phyloP scores from a whole-genome alignment of 2,888 invertebrate genomes.

The Harpalus rufipes region DNA sequence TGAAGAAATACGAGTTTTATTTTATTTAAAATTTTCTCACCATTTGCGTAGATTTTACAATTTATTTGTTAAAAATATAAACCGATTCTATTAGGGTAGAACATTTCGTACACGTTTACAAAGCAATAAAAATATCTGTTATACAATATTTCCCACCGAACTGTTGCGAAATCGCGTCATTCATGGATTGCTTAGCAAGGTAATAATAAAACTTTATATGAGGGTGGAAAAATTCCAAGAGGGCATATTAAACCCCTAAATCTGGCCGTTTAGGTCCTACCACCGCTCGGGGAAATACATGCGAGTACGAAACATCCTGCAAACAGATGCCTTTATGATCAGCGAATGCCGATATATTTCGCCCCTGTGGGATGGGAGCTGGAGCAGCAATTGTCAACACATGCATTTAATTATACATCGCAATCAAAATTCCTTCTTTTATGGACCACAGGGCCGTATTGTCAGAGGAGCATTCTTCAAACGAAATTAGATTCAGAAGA shows the following conservation, averaged over 20 bases:
- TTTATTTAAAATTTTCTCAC: too few species aligned
- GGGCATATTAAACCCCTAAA: constrained; percentile 63
- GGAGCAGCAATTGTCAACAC: constrained; percentile 53
- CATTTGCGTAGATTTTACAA: too few species aligned
- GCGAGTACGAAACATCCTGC: constrained; percentile 36
- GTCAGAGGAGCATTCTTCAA: background rate
- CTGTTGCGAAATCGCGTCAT: constrained; percentile 43
- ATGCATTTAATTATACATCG: constrained; percentile 56
- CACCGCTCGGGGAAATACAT: background rate
- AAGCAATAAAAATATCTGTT: constrained; percentile 29
- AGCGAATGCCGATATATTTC: constrained; percentile 25
- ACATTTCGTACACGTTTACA: too few species aligned
- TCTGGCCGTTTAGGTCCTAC: constrained; percentile 9
- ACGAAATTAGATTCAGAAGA: background rate
- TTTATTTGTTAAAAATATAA: too few species aligned
- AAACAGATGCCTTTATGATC: constrained; percentile 58
- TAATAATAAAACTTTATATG: constrained; percentile 61
- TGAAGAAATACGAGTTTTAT: too few species aligned
- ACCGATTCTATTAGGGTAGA: too few species aligned
- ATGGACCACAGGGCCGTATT: constrained; percentile 44
- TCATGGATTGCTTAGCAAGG: constrained; percentile 42
- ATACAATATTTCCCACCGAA: constrained; percentile 36
- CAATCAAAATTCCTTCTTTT: constrained; percentile 60
- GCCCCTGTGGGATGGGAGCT: background rate
- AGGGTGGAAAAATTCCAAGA: constrained; percentile 63